These are phyloP conservation scores for Peromyscus eremicus DNA, from an alignment of 2,797 vertebrate species.

Conservation along the genomic window DNA sequence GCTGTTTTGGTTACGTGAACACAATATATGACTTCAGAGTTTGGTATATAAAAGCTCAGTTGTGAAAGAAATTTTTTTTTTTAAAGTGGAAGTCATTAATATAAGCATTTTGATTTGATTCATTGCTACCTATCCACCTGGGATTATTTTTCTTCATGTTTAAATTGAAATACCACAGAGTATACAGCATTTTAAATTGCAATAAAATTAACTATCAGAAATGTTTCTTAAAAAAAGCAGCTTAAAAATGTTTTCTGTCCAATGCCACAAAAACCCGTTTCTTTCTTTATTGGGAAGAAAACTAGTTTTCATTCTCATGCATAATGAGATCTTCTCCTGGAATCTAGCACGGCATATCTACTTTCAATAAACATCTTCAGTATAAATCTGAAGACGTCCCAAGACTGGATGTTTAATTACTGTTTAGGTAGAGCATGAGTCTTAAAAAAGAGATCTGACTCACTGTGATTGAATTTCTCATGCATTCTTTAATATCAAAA, in stretches of 20 bases:
- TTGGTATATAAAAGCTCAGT: not conserved
- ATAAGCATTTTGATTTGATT: conserved; percentile 1
- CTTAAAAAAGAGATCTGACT: not conserved
- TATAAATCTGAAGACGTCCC: not conserved
- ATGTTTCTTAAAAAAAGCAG: not conserved
- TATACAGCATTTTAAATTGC: not conserved
- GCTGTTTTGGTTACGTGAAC: not conserved
- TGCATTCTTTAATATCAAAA: not conserved
- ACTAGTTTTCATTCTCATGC: not conserved
- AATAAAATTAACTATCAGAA: not conserved
- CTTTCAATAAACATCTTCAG: not conserved
- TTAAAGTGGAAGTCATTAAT: not conserved
- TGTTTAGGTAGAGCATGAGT: not conserved
- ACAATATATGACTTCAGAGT: not conserved
- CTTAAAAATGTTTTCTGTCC: not conserved
- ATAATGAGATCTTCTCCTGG: not conserved
- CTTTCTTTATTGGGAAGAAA: not conserved
- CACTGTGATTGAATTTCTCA: conserved; percentile 6
- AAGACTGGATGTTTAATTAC: not conserved
- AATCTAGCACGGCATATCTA: not conserved
- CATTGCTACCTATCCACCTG: not conserved
- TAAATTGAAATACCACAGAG: not conserved
- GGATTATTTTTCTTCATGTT: not conserved
- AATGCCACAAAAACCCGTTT: not conserved
- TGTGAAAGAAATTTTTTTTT: not conserved